phyloP scores from a whole-genome alignment of 1,140 invertebrate genomes.

The Cardiocondyla obscurior region DNA sequence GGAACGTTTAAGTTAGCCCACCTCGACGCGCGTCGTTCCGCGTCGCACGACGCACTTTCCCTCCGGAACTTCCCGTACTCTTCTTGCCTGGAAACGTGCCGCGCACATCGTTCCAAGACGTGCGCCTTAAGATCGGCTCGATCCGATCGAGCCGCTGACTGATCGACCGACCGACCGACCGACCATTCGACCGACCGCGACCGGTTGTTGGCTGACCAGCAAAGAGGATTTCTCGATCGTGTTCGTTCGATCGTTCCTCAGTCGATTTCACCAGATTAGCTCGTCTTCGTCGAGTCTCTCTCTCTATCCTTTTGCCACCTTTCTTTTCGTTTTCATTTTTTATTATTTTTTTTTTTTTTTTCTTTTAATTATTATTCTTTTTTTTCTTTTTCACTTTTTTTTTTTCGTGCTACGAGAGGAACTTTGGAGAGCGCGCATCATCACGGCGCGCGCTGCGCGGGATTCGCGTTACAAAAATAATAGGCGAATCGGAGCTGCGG shows the following conservation, averaged over 20 bases:
- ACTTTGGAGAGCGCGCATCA: conserved; percentile 77
- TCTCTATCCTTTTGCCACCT: conserved; percentile 27
- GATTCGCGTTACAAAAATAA: conserved; percentile 79
- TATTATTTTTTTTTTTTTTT: conserved; percentile 38
- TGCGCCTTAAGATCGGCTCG: neutral
- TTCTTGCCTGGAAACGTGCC: conserved; percentile 10
- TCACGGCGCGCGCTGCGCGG: conserved; percentile 67
- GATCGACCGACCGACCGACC: conserved; percentile 2
- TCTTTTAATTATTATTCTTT: conserved; percentile 6
- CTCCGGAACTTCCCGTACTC: conserved; percentile 4
- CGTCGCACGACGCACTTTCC: conserved; percentile 57
- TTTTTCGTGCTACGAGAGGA: conserved; percentile 73
- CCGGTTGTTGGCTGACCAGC: neutral
- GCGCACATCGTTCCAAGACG: conserved; percentile 38
- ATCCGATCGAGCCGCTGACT: neutral
- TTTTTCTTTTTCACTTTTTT: conserved; percentile 56
- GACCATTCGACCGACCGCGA: neutral
- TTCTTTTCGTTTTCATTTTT: conserved; percentile 38
- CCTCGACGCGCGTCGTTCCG: conserved; percentile 69
- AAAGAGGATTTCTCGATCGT: conserved; percentile 25
- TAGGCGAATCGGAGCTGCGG: conserved; percentile 64
- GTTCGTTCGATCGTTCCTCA: conserved; percentile 2
- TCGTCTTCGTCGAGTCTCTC: conserved; percentile 31
- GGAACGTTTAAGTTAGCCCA: conserved; percentile 83
- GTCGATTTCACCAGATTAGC: conserved; percentile 30